phyloP scores from a whole-genome alignment of 2,888 invertebrate species.

The Steinernema carpocapsae region DNA sequence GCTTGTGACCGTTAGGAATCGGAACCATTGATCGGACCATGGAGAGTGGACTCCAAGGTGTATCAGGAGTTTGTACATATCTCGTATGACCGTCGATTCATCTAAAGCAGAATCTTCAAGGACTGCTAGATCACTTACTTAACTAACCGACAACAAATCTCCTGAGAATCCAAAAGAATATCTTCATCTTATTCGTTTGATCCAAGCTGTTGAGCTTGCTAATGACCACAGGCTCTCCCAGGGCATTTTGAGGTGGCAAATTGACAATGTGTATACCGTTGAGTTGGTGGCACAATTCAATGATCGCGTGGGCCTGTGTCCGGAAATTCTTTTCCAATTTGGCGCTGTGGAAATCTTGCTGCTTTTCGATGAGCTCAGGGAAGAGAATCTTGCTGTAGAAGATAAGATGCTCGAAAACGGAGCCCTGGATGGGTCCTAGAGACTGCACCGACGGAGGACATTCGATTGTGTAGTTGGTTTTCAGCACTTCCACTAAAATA shows the following conservation, averaged over 20 bases:
- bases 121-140: too few relatives aligned
- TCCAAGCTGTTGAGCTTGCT: not conserved
- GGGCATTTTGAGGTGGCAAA: too few relatives aligned
- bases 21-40: not conserved
- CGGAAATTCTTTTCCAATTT: constrained; percentile 4
- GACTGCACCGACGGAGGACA: not conserved
- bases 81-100: not conserved
- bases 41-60: not conserved
- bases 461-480: not conserved
- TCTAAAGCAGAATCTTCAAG: not conserved
- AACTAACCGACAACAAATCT: not conserved
- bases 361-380: not conserved
- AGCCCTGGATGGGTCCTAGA: not conserved
- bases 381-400: not conserved
- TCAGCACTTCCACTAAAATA: not conserved
- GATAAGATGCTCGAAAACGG: not conserved
- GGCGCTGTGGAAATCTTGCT: not conserved
- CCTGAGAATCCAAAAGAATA: not conserved
- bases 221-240: not conserved
- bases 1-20: not conserved
- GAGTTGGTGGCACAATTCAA: not conserved
- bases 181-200: constrained; percentile 10
- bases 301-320: not conserved
- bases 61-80: not conserved
- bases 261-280: too few relatives aligned